These are phyloP conservation scores for Nasonia vitripennis DNA, from an alignment of 1,140 invertebrate species.

Conservation along the genomic window DNA sequence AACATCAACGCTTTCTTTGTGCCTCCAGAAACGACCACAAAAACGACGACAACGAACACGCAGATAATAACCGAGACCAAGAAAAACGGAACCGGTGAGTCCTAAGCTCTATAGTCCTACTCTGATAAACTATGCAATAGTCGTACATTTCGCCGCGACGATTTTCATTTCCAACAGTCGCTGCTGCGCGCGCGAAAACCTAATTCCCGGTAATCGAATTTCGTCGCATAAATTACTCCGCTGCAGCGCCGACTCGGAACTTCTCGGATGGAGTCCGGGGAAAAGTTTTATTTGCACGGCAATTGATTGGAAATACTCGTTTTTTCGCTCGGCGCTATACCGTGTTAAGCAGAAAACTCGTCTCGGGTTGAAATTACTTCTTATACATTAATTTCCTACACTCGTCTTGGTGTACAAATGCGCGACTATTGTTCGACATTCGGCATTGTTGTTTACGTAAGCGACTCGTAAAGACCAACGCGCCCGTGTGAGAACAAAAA, in stretches of 20 bases:
- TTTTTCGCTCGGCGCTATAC: too few species aligned
- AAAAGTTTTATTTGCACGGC: neutral
- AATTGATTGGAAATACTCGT: neutral
- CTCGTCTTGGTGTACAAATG: neutral
- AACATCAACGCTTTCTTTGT: neutral
- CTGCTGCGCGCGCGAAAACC: neutral
- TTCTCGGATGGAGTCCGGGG: too few species aligned
- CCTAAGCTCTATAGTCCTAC: neutral
- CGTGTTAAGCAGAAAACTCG: neutral
- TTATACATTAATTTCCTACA: neutral
- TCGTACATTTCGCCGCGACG: neutral
- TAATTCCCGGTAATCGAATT: constrained; percentile 26
- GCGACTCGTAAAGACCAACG: constrained; percentile 21
- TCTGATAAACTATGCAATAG: neutral
- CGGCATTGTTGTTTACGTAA: constrained; percentile 37
- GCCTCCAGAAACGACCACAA: constrained; percentile 69
- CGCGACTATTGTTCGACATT: neutral
- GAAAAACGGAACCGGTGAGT: constrained; percentile 70
- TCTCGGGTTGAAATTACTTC: neutral
- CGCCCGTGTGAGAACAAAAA: constrained; percentile 8
- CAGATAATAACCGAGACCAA: constrained; percentile 62
- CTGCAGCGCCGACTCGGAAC: neutral
- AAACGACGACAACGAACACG: constrained; percentile 65
- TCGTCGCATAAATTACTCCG: constrained; percentile 15
- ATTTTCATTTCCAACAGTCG: neutral